phyloP scores from a whole-genome alignment of 2,113 vertebrate genomes.

The Condylura cristata region DNA sequence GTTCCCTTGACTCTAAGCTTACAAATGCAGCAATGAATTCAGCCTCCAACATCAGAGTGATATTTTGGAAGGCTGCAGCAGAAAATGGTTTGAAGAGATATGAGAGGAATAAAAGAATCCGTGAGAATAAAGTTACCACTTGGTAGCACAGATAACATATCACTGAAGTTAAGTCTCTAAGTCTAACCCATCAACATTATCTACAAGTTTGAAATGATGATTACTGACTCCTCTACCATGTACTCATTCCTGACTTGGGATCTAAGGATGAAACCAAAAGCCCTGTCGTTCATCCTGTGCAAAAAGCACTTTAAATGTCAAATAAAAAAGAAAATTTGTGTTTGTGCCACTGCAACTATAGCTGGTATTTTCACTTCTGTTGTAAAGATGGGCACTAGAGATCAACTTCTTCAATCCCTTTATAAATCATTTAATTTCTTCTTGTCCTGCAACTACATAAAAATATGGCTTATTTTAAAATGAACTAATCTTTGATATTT shows the following conservation, averaged over 20 bases:
- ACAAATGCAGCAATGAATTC: neutral
- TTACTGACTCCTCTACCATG: neutral
- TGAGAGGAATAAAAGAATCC: neutral
- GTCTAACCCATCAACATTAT: neutral
- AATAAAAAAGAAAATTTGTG: conserved; percentile 29
- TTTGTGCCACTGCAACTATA: neutral
- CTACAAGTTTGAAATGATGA: neutral
- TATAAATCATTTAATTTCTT: conserved; percentile 1
- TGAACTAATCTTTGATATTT: conserved; percentile 28
- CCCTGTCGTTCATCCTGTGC: neutral
- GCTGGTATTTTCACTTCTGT: neutral
- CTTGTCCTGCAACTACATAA: conserved; percentile 38
- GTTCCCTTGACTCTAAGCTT: neutral
- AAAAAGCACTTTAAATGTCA: neutral
- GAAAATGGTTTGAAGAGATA: neutral
- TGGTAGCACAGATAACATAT: neutral
- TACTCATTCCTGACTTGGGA: neutral
- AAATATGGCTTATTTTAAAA: conserved; percentile 50
- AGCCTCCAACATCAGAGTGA: neutral
- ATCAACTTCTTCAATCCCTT: neutral
- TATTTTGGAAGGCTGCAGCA: neutral
- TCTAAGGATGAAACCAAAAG: neutral
- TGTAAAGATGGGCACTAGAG: neutral
- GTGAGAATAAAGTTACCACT: neutral
- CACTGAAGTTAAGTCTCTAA: neutral